Evolutionary conservation across 1,140 invertebrate species (phyloP).

Genomic region (Sitobion miscanthi): DNA sequence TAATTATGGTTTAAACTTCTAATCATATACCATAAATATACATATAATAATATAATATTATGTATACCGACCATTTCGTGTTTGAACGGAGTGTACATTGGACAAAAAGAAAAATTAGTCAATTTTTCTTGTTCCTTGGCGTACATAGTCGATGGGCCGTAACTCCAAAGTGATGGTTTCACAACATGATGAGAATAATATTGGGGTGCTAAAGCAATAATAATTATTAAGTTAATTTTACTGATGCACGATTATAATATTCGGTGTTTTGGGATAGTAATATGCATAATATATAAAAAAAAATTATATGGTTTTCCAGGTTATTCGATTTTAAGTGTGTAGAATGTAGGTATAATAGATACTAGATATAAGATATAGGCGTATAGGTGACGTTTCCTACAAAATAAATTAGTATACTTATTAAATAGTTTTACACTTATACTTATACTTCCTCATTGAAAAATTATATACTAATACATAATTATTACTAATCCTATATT

Average conservation of each 20-base stretch:
- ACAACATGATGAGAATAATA: slow-evolving; percentile 83
- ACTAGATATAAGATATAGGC: too few species aligned
- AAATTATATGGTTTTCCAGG: too few species aligned
- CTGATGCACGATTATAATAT: not conserved
- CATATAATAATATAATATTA: not conserved
- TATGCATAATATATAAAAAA: not conserved
- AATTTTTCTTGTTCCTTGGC: slow-evolving; percentile 63
- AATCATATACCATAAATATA: not conserved
- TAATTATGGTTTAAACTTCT: not conserved
- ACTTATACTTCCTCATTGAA: too few species aligned
- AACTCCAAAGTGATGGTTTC: slow-evolving; percentile 80
- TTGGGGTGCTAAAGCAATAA: slow-evolving; percentile 72
- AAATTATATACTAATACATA: too few species aligned
- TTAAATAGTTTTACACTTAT: too few species aligned
- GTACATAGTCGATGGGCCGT: slow-evolving; percentile 63
- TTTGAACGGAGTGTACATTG: slow-evolving; percentile 64
- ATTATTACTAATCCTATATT: too few species aligned
- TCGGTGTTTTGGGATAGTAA: not conserved
- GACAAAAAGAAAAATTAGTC: slow-evolving; percentile 66
- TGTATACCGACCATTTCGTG: slow-evolving; percentile 29
- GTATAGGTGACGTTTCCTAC: too few species aligned
- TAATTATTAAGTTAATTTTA: not conserved
- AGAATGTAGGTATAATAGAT: too few species aligned
- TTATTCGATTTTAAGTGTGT: too few species aligned
- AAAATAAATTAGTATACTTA: too few species aligned